Conservation (phyloP, 2,113 vertebrate species). For the Aramus guarauna region DNA sequence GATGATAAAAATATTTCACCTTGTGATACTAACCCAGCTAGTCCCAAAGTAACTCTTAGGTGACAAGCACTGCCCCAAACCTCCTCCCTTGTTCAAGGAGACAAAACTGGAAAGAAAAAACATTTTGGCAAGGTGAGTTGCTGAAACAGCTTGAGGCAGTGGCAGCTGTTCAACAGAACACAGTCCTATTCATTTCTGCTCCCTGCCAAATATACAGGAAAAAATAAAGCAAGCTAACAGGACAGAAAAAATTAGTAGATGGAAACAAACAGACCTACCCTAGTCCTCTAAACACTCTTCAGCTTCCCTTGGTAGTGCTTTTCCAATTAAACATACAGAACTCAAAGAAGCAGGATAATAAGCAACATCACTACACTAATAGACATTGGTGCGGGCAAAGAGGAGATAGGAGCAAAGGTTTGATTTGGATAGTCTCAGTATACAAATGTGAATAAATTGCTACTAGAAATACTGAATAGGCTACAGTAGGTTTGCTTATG, state of each 20-base stretch:
- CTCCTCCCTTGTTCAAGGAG: background rate
- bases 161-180: background rate
- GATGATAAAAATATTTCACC: background rate
- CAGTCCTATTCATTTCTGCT: background rate
- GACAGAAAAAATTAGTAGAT: background rate
- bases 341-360: background rate
- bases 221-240: background rate
- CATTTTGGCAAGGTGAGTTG: background rate
- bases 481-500: background rate
- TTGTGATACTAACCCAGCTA: background rate
- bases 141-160: conserved; percentile 24
- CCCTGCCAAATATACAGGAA: background rate
- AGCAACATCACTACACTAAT: background rate
- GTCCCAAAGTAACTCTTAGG: background rate
- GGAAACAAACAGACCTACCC: background rate
- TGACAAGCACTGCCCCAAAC: background rate
- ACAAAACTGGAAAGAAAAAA: background rate
- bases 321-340: background rate
- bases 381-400: background rate
- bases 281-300: background rate
- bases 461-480: background rate
- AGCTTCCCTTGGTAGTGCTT: background rate
- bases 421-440: background rate
- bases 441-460: background rate
- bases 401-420: background rate